A percentile compares a stretch with the other conserved stretches of the same genome.
Evolutionary conservation across 2,797 vertebrate species (phyloP).

Genomic region (Lophura swinhoii): DNA sequence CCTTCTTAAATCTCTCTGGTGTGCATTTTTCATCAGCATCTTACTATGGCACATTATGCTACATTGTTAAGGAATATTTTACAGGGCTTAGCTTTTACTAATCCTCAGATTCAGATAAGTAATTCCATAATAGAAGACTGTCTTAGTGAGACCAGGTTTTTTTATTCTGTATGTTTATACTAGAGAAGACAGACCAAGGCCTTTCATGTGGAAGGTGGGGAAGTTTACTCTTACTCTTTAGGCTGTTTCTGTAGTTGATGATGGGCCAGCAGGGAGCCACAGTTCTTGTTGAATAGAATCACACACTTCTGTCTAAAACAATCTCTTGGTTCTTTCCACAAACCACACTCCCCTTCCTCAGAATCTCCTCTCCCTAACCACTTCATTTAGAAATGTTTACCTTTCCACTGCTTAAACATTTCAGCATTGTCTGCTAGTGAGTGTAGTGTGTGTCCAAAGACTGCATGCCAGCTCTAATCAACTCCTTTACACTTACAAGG

Average conservation of each 20-base stretch:
- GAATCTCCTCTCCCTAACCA: background rate
- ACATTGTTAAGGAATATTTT: background rate
- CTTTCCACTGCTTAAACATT: background rate
- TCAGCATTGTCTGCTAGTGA: background rate
- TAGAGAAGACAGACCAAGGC: constrained; percentile 6
- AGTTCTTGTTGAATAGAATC: constrained; percentile 2
- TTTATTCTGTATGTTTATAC: background rate
- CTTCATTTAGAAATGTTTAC: background rate
- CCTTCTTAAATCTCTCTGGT: background rate
- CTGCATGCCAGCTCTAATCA: background rate
- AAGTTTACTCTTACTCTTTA: constrained; percentile 10
- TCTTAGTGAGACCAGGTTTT: background rate
- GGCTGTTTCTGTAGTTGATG: background rate
- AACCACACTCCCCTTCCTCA: background rate
- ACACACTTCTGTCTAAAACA: background rate
- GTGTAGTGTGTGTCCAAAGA: background rate
- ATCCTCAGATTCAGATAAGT: constrained; percentile 24
- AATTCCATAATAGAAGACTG: background rate
- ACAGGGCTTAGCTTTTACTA: constrained; percentile 17
- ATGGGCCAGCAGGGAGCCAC: background rate
- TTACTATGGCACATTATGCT: background rate
- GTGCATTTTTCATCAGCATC: background rate
- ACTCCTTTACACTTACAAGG: background rate
- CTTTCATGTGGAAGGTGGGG: constrained; percentile 51
- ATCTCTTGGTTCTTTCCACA: constrained; percentile 4